phyloP scores from a whole-genome alignment of 2,797 vertebrate species.

The Pogoniulus pusillus region DNA sequence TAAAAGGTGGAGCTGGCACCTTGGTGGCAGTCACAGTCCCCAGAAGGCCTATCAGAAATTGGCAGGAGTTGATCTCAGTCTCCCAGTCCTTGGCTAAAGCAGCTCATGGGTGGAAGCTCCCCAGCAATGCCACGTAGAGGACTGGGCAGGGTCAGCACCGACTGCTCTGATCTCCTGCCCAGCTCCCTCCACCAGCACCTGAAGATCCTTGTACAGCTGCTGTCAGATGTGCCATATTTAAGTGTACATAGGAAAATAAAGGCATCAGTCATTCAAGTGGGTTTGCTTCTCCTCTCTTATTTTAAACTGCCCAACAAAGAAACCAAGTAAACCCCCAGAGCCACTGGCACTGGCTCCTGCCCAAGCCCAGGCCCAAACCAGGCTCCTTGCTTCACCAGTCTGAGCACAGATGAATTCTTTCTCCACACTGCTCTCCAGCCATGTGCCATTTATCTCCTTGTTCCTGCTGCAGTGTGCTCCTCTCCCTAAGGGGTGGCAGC shows the following conservation, averaged over 20 bases:
- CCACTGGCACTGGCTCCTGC: background rate
- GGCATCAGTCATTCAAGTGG: conserved; percentile 56
- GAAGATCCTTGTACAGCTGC: conserved; percentile 69
- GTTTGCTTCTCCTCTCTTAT: conserved; percentile 8
- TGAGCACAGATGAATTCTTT: background rate
- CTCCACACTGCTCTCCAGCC: background rate
- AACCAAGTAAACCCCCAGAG: background rate
- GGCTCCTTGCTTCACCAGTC: background rate
- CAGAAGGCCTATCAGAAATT: background rate
- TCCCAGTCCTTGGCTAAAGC: conserved; percentile 51
- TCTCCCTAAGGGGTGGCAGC: background rate
- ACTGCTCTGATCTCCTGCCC: conserved; percentile 71
- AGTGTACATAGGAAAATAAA: conserved; percentile 81
- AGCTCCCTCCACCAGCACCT: conserved; percentile 65
- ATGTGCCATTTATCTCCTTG: conserved; percentile 30
- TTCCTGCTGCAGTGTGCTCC: background rate
- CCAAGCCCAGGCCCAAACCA: background rate
- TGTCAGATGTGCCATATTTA: conserved; percentile 77
- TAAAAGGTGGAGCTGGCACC: background rate
- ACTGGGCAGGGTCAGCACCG: conserved; percentile 66
- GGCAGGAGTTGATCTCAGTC: background rate
- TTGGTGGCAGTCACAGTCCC: background rate
- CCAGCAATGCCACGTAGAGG: conserved; percentile 58
- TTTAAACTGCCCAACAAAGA: conserved; percentile 3
- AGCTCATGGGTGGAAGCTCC: conserved; percentile 43